phyloP scores from a whole-genome alignment of 2,797 vertebrate species.

The Steatocranus sp. region DNA sequence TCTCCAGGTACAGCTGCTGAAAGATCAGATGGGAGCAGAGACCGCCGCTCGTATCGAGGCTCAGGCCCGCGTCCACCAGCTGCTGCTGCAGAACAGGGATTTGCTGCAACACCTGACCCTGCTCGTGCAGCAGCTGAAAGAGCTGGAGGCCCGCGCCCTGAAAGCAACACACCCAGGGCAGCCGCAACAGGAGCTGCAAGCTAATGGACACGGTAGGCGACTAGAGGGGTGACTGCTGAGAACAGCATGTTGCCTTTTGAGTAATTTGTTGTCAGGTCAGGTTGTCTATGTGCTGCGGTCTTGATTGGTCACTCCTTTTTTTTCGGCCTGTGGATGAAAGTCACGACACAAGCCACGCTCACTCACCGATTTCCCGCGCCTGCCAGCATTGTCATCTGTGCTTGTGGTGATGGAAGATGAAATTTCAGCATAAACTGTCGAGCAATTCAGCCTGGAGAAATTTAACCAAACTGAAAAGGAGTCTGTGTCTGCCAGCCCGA shows the following conservation, averaged over 20 bases:
- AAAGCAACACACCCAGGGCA: background rate
- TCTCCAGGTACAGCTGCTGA: slow-evolving; percentile 80
- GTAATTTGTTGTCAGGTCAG: slow-evolving; percentile 2
- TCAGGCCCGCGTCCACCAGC: slow-evolving; percentile 83
- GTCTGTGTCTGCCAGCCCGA: background rate
- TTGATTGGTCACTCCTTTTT: background rate
- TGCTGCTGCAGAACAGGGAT: slow-evolving; percentile 84
- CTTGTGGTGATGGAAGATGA: background rate
- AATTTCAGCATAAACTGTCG: background rate
- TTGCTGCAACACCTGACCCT: slow-evolving; percentile 82
- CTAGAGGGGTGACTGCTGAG: background rate
- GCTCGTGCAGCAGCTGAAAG: slow-evolving; percentile 83
- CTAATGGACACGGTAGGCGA: slow-evolving; percentile 56
- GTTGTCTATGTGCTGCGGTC: background rate
- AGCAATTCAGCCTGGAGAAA: background rate
- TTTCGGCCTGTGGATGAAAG: background rate
- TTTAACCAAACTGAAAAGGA: background rate
- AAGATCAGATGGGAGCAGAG: slow-evolving; percentile 83
- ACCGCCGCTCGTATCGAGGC: slow-evolving; percentile 80
- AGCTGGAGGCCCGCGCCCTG: slow-evolving; percentile 67
- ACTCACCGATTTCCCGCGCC: background rate
- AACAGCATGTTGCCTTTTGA: background rate
- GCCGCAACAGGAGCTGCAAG: slow-evolving; percentile 13
- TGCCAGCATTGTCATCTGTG: background rate
- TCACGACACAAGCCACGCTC: background rate